These are phyloP conservation scores for Paguma larvata DNA, from an alignment of 2,797 vertebrate species.

Conservation along the genomic window DNA sequence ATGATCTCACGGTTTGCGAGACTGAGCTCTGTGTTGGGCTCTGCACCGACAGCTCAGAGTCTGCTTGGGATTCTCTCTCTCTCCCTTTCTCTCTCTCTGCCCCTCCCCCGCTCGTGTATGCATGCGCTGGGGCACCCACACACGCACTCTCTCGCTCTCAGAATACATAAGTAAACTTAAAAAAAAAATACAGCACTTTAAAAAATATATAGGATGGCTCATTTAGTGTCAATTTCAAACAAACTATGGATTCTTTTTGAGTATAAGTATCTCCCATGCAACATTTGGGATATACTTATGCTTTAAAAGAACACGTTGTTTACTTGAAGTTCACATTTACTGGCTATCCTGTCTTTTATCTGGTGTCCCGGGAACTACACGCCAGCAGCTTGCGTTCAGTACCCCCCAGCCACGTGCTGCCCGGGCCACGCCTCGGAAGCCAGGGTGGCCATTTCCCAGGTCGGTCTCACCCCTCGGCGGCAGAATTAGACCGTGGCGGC, in stretches of 20 bases:
- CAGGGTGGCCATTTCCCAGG: neutral
- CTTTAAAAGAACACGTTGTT: neutral
- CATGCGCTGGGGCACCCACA: no score
- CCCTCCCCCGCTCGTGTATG: no score
- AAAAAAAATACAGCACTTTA: no score
- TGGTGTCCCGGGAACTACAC: neutral
- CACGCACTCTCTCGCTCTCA: no score
- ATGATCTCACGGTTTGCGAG: no score
- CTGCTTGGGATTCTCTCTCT: no score
- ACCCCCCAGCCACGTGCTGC: no score
- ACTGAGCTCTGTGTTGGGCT: no score
- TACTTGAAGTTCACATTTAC: neutral
- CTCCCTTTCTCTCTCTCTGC: no score
- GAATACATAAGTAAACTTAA: no score
- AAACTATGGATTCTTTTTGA: neutral
- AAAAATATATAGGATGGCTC: neutral
- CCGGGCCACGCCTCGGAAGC: neutral
- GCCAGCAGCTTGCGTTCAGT: no score
- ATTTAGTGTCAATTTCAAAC: slow-evolving; percentile 12
- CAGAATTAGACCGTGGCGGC: neutral
- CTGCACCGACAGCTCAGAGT: no score
- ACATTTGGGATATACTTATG: neutral
- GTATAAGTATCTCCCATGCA: neutral
- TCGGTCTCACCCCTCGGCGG: neutral
- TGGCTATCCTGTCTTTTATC: neutral